phyloP scores from a whole-genome alignment of 1,140 invertebrate species.

The Semibalanus balanoides region DNA sequence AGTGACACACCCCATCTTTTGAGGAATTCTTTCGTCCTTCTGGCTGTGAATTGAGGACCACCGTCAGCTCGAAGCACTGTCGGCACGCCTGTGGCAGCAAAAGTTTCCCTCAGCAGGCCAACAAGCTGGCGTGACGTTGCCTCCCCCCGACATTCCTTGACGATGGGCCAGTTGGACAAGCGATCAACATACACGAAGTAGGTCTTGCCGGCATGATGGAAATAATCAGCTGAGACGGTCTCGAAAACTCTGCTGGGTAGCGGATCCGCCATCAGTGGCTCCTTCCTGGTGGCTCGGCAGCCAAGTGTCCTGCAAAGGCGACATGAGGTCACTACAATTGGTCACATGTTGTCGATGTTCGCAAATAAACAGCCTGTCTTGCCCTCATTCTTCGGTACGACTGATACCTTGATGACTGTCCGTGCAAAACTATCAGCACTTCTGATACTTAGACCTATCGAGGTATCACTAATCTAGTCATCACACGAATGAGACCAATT shows the following conservation, averaged over 20 bases:
- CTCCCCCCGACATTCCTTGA: conserved; percentile 8
- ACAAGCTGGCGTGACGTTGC: conserved; percentile 5
- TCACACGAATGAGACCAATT: conserved; percentile 5
- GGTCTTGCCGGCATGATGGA: conserved; percentile 6
- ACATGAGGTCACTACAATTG: conserved; percentile 8
- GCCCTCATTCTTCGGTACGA: too few species aligned
- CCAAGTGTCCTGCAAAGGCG: conserved; percentile 7
- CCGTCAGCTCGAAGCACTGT: conserved; percentile 1
- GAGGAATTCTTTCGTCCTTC: conserved; percentile 1
- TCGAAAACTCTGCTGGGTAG: conserved; percentile 9
- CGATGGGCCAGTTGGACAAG: conserved; percentile 8
- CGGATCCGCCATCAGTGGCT: conserved; percentile 10
- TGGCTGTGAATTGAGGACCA: conserved; percentile 8
- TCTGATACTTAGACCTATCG: neutral
- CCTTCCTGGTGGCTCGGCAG: conserved; percentile 7
- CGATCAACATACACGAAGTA: conserved; percentile 12
- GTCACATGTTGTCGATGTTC: conserved; percentile 10
- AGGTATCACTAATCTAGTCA: conserved; percentile 5
- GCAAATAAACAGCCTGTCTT: conserved; percentile 1
- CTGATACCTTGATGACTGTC: conserved; percentile 5
- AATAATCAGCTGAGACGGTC: conserved; percentile 10
- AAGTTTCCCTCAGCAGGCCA: conserved; percentile 1
- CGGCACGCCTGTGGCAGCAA: conserved; percentile 7
- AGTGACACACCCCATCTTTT: neutral
- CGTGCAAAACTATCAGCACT: conserved; percentile 5